Evolutionary conservation across 2,797 vertebrate species (phyloP).

Genomic region (Sebastes flavidus): DNA sequence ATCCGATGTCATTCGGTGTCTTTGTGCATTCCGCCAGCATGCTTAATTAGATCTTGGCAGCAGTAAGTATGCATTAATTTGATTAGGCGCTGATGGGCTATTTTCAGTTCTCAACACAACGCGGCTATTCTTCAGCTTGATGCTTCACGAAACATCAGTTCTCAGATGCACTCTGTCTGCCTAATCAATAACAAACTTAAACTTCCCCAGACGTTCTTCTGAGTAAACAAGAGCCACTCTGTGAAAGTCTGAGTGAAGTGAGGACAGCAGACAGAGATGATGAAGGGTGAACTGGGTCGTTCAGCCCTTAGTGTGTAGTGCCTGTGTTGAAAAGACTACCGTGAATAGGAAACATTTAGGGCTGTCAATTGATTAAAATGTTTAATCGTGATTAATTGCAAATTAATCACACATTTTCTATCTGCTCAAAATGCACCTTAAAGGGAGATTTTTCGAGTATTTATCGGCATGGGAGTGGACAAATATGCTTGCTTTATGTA

Average conservation of each 20-base stretch:
- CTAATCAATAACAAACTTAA: constrained; percentile 71
- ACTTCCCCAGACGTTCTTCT: constrained; percentile 43
- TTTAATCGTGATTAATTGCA: too few relatives aligned
- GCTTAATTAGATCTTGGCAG: constrained; percentile 70
- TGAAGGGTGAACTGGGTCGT: constrained; percentile 18
- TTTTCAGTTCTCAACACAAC: constrained; percentile 58
- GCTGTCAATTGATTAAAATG: too few relatives aligned
- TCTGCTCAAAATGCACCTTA: too few relatives aligned
- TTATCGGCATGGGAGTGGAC: too few relatives aligned
- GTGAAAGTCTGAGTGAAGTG: constrained; percentile 33
- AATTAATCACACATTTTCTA: too few relatives aligned
- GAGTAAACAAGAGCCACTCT: constrained; percentile 67
- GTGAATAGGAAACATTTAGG: neutral
- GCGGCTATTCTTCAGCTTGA: constrained; percentile 47
- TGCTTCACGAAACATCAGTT: constrained; percentile 46
- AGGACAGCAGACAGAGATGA: constrained; percentile 43
- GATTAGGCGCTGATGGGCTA: constrained; percentile 69
- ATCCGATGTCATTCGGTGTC: constrained; percentile 56
- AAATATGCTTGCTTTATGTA: too few relatives aligned
- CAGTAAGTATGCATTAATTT: constrained; percentile 61
- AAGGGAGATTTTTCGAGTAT: too few relatives aligned
- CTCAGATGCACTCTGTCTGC: constrained; percentile 57
- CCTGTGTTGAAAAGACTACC: neutral
- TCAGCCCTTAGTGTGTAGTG: constrained; percentile 4
- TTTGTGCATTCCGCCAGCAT: constrained; percentile 60